Evolutionary conservation across 2,888 invertebrate species (phyloP).

Genomic region (Aphrophora alni): DNA sequence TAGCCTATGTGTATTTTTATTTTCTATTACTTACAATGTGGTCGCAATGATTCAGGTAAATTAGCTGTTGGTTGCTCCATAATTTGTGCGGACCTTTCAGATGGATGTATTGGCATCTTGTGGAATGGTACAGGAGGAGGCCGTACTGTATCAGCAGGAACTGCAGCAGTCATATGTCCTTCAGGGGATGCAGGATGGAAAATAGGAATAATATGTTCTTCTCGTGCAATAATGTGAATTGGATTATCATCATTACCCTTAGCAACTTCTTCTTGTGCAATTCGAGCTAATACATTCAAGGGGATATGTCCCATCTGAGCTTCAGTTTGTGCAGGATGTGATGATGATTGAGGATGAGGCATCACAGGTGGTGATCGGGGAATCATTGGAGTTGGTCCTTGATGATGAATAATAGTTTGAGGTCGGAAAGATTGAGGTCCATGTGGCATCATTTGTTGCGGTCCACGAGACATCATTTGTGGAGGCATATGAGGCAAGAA

Average conservation of each 20-base stretch:
- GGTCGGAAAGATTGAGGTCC: conserved; percentile 27
- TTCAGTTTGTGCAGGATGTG: conserved; percentile 37
- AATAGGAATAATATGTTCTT: conserved; percentile 48
- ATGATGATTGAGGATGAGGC: conserved; percentile 56
- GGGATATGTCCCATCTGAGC: conserved; percentile 52
- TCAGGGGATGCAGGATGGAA: conserved; percentile 45
- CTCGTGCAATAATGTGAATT: conserved; percentile 46
- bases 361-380: conserved; percentile 44
- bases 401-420: conserved; percentile 39
- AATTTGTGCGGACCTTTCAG: conserved; percentile 49
- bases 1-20: too few species aligned
- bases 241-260: conserved; percentile 37
- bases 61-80: conserved; percentile 55
- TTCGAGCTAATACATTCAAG: conserved; percentile 51
- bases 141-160: conserved; percentile 51
- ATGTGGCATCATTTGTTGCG: conserved; percentile 26
- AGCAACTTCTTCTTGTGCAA: conserved; percentile 56
- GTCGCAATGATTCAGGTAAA: conserved; percentile 56
- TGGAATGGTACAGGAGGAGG: conserved; percentile 56
- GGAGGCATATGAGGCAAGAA: conserved; percentile 44
- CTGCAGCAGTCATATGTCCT: conserved; percentile 43
- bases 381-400: conserved; percentile 40
- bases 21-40: conserved; percentile 1
- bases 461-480: conserved; percentile 41
- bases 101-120: conserved; percentile 54